Conservation (phyloP, 2,113 vertebrate genomes). For the Euleptes europaea region DNA sequence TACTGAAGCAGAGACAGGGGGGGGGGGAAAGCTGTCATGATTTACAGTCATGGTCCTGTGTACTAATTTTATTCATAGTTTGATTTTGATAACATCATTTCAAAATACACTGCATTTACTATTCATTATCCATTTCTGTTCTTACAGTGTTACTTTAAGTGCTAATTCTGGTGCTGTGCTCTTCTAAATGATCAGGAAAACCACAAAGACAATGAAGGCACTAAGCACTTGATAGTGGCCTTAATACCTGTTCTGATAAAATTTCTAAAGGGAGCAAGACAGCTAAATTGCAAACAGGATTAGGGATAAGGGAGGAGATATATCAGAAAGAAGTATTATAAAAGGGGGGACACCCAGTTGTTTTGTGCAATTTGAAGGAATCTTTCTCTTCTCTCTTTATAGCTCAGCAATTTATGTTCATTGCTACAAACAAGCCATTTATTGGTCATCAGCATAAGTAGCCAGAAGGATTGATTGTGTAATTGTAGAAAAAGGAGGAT, state of each 20-base stretch:
- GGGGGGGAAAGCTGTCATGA: constrained; percentile 55
- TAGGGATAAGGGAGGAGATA: neutral
- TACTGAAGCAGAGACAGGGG: constrained; percentile 39
- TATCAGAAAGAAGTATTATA: neutral
- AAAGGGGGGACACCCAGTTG: neutral
- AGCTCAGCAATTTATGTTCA: neutral
- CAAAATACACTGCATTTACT: neutral
- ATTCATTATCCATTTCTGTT: neutral
- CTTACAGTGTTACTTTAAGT: neutral
- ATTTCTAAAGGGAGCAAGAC: neutral
- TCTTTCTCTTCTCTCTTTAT: neutral
- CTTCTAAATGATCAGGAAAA: neutral
- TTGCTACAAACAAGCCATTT: neutral
- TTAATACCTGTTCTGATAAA: neutral
- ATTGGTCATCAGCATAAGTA: neutral
- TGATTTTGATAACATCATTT: constrained; percentile 13
- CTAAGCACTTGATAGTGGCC: neutral
- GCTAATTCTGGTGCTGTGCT: neutral
- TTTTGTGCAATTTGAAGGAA: neutral
- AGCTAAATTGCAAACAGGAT: neutral
- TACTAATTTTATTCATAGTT: constrained; percentile 14
- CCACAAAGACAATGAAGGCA: neutral
- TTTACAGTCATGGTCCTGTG: constrained; percentile 48
- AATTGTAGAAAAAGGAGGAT: neutral
- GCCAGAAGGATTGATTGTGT: constrained; percentile 1